Evolutionary conservation across 2,113 vertebrate species (phyloP), one percentile per base, ranked within the genome.

Genomic region (Ariopsis seemanni): DNA sequence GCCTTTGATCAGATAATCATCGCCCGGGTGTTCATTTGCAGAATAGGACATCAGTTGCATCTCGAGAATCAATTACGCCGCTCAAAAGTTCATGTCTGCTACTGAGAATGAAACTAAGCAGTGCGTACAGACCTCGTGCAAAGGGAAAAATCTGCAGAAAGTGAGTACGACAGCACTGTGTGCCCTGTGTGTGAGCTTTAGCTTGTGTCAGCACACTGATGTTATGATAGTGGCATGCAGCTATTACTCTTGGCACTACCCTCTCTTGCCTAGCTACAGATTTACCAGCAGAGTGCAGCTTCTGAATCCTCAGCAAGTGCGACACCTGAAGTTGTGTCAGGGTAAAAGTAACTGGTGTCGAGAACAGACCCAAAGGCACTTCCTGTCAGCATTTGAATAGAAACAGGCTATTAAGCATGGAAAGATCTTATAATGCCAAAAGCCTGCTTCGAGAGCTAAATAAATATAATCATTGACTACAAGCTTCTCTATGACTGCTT

Each of bases 301-400:
- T 83, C 82, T 74, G 60, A 63, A 90, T 87, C 63, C 20, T 58
- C 63, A 81, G 69, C 80, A n/a, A 52, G 63, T 18, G 34, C 30
- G 62, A 72, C 88, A 90, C 82, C 83, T 88, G 85, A 90, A 55
- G 74, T 58, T 84, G 55, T 75, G 83, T 15, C 50, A 85, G 69
- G 42, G 63, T 81, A 79, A 85, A 18, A 55, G 57, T 74, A 72
- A 65, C 83, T 30, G 55, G 88, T 69, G 72, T 86, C 67, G 58
- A 80, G 74, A 48, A 30, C 72, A 75, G 86, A 90, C 63, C 84
- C 87, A 83, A 82, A 88, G 88, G 71, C 83, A 89, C 86, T 91
- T 91, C 86, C 91, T 91, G 86, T 90, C 83, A 62, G 84, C 55
- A 42, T 82, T 78, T 69, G 48, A 83, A 74, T 52, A 65, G 69